Evolutionary conservation across 2,888 invertebrate species (phyloP).

Genomic region (Morpho deidamia): DNA sequence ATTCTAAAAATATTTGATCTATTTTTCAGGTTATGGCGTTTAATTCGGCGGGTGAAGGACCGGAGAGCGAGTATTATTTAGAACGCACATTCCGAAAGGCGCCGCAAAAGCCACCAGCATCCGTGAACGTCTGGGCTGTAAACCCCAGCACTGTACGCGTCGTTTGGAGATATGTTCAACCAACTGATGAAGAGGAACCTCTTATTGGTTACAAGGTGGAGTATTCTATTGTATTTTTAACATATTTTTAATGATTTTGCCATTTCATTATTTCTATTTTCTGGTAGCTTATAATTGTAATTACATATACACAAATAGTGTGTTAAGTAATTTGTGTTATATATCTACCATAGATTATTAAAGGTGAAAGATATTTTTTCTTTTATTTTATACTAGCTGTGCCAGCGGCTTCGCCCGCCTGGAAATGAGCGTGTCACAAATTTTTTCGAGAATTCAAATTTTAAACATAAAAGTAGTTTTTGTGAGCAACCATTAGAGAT

Average conservation of each 20-base stretch:
- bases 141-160: constrained; percentile 93
- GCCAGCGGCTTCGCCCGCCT: too few species aligned
- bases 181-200: constrained; percentile 94
- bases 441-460: too few species aligned
- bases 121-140: constrained; percentile 90
- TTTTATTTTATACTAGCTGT: too few species aligned
- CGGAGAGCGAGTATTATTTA: constrained; percentile 93
- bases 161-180: constrained; percentile 96
- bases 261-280: too few species aligned
- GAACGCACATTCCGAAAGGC: constrained; percentile 94
- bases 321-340: not conserved
- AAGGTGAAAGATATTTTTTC: too few species aligned
- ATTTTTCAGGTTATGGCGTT: constrained; percentile 88
- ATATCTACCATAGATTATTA: too few species aligned
- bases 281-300: too few species aligned
- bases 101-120: constrained; percentile 96
- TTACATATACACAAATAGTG: too few species aligned
- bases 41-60: constrained; percentile 97
- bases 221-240: not conserved
- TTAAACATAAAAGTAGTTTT: too few species aligned
- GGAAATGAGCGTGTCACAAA: too few species aligned
- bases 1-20: not conserved
- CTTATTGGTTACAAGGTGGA: constrained; percentile 93
- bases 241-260: too few species aligned
- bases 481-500: too few species aligned